Evolutionary conservation across 37 sponge, comb jelly and placozoan species (phyloP), one percentile per base, ranked within the genome.

Genomic region (Beroe forskalii): DNA sequence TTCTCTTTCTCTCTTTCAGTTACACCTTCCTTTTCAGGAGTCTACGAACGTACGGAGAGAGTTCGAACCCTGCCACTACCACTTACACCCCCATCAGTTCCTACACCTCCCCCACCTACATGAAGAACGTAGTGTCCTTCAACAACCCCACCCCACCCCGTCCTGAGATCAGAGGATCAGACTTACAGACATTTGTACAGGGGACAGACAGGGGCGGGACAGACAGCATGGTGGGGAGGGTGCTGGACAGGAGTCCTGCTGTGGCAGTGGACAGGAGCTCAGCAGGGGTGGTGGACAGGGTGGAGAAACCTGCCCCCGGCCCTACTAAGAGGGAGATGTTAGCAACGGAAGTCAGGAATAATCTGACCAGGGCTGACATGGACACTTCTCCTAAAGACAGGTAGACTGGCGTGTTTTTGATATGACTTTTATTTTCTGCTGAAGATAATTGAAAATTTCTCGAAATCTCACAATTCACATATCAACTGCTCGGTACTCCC

Each of bases 101-200:
- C 72, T 69, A 69, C 38, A 69, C 72, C 4, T 69, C 72, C 36
- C 72, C 72, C 17, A 69, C 72, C 4, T 69, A 69, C 72, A 32
- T 32, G 27, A 69, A 69, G 32, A 69, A 69, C 19, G 72, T 69
- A 36, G 38, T 69, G 33, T 69, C 72, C 72, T 69, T 69, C 72
- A 36, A 32, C 19, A 35, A 22, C 55, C 12, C 55, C 12, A 48
- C 55, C 12, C 55, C 55, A 48, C 55, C 55, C 12, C 55, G 55
- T 17, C 12, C 55, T 17, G 55, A 48, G 12, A 12, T 48, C 12
- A 48, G 55, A 48, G 55, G 55, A 12, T 17, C 12, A 12, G 55
- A 48, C 55, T 17, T 6, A 48, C 6, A 48, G 6, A 48, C 55
- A 12, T n/a, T n/a, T n/a, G 55, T 17, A 6, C 6, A 12, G 12